phyloP scores from a whole-genome alignment of 2,888 invertebrate genomes.

The Leptopilina drosophilae region DNA sequence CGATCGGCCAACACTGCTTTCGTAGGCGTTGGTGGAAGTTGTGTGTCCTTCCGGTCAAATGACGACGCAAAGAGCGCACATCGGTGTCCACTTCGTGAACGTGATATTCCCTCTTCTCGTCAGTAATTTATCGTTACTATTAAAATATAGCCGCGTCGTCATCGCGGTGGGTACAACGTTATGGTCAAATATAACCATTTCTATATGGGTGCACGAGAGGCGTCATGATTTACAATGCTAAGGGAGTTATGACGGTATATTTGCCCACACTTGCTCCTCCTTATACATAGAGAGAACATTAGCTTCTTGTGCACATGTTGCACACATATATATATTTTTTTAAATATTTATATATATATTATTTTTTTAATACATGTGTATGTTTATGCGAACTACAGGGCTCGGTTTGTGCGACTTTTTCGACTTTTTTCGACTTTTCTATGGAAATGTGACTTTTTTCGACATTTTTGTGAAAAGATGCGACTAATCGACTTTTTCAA shows the following conservation, averaged over 20 bases:
- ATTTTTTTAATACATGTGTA: too few relatives aligned
- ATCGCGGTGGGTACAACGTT: conserved; percentile 73
- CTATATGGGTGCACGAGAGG: conserved; percentile 74
- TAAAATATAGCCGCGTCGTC: conserved; percentile 73
- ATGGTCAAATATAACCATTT: conserved; percentile 74
- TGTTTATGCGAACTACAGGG: too few relatives aligned
- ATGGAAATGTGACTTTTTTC: too few relatives aligned
- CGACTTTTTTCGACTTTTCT: too few relatives aligned
- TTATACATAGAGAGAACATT: conserved; percentile 31
- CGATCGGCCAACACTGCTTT: conserved; percentile 35
- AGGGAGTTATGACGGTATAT: conserved; percentile 70
- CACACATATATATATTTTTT: too few relatives aligned
- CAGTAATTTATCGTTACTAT: conserved; percentile 74
- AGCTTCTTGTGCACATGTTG: conserved; percentile 17
- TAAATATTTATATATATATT: too few relatives aligned
- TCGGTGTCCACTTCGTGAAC: conserved; percentile 62
- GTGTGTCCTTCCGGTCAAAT: conserved; percentile 46
- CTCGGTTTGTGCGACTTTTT: too few relatives aligned
- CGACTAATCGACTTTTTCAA: too few relatives aligned
- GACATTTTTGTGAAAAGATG: too few relatives aligned
- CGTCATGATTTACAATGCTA: conserved; percentile 75
- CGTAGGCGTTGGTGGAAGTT: conserved; percentile 46
- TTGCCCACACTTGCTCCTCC: conserved; percentile 65
- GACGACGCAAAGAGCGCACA: conserved; percentile 55
- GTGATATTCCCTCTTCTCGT: conserved; percentile 65